phyloP scores from a whole-genome alignment of 2,888 invertebrate species.

The Lapara coniferarum region DNA sequence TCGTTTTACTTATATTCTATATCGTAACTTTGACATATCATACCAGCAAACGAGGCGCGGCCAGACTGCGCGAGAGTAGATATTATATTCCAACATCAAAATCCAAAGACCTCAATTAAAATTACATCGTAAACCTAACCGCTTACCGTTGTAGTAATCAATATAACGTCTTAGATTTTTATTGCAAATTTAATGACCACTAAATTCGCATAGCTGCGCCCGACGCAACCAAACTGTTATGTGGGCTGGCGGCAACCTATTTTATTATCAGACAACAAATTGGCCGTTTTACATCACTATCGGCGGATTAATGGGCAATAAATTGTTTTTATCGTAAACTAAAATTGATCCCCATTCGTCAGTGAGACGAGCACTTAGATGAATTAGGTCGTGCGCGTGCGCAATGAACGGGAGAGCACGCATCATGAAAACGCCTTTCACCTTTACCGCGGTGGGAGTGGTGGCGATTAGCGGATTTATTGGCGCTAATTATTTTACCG shows the following conservation, averaged over 20 bases:
- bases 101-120: background rate
- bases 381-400: slow-evolving; percentile 59
- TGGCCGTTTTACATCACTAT: slow-evolving; percentile 39
- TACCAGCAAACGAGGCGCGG: background rate
- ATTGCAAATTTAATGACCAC: slow-evolving; percentile 29
- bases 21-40: background rate
- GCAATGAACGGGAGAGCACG: slow-evolving; percentile 49
- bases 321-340: slow-evolving; percentile 52
- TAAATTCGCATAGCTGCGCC: slow-evolving; percentile 35
- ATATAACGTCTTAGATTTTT: slow-evolving; percentile 9
- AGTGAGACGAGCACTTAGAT: slow-evolving; percentile 61
- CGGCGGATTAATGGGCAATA: slow-evolving; percentile 48
- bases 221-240: slow-evolving; percentile 38
- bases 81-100: background rate
- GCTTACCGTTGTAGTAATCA: slow-evolving; percentile 15
- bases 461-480: slow-evolving; percentile 30
- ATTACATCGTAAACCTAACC: slow-evolving; percentile 8
- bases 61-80: background rate
- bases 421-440: slow-evolving; percentile 58
- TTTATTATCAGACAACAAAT: slow-evolving; percentile 50
- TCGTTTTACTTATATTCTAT: too few relatives aligned
- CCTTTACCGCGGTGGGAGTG: slow-evolving; percentile 44
- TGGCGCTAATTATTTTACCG: slow-evolving; percentile 19
- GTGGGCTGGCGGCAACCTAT: slow-evolving; percentile 36
- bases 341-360: slow-evolving; percentile 64